Conservation (phyloP, 2,888 invertebrate species). For the Macaria liturata region DNA sequence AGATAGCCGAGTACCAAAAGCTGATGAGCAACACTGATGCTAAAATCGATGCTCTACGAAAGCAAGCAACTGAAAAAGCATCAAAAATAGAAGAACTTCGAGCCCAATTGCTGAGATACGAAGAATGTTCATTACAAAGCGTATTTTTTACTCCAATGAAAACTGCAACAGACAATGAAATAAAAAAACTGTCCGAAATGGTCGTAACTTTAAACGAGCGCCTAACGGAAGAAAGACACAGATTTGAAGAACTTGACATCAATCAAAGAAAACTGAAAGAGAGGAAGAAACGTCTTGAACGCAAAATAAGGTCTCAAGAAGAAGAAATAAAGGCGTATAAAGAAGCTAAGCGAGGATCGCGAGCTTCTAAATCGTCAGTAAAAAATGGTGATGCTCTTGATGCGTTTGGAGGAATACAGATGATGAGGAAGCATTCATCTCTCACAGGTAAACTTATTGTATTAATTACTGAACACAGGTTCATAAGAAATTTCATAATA, state of each 20-base stretch:
- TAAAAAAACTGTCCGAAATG: slow-evolving; percentile 83
- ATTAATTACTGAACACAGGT: too few relatives aligned
- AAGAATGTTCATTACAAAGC: slow-evolving; percentile 75
- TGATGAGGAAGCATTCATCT: slow-evolving; percentile 56
- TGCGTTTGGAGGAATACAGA: slow-evolving; percentile 32
- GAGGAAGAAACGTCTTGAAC: slow-evolving; percentile 65
- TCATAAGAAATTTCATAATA: too few relatives aligned
- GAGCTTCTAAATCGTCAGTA: slow-evolving; percentile 52
- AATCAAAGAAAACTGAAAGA: slow-evolving; percentile 82
- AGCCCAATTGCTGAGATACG: slow-evolving; percentile 69
- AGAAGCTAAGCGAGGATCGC: slow-evolving; percentile 59
- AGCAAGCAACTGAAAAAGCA: slow-evolving; percentile 72
- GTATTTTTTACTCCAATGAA: slow-evolving; percentile 79
- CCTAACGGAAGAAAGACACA: slow-evolving; percentile 82
- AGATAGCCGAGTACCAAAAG: slow-evolving; percentile 67
- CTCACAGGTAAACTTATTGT: slow-evolving; percentile 28
- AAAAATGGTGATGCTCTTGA: slow-evolving; percentile 44
- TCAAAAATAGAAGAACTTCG: slow-evolving; percentile 74
- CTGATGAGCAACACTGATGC: slow-evolving; percentile 74
- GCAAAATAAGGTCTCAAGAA: slow-evolving; percentile 52
- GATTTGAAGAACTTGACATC: slow-evolving; percentile 82
- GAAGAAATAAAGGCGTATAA: slow-evolving; percentile 54
- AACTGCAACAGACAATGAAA: slow-evolving; percentile 85
- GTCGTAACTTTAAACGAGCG: slow-evolving; percentile 82
- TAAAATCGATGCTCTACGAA: slow-evolving; percentile 75